Conservation (phyloP, 2,113 vertebrate genomes). For the Pagrus major region DNA sequence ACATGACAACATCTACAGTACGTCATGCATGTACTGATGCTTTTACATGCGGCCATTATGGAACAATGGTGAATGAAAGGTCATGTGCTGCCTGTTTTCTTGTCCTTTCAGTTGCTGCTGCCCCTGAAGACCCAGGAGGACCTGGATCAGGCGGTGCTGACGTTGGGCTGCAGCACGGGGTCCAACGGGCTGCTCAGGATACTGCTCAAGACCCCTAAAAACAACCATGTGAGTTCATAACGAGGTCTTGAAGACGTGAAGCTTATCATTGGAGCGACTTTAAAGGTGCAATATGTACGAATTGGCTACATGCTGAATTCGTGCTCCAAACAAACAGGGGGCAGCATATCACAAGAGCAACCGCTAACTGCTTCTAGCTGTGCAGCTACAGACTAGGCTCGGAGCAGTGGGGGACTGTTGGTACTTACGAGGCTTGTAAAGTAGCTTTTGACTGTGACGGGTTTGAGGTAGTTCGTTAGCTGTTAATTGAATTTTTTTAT, state of each 20-base stretch:
- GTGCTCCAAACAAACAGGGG: too few species aligned
- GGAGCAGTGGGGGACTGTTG: too few species aligned
- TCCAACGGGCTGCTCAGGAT: constrained; percentile 89
- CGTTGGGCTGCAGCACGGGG: constrained; percentile 84
- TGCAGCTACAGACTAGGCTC: too few species aligned
- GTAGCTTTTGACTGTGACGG: too few species aligned
- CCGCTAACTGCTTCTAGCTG: too few species aligned
- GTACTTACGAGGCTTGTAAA: too few species aligned
- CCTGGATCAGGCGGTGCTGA: constrained; percentile 89
- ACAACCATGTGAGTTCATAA: constrained; percentile 88
- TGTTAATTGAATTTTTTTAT: too few species aligned
- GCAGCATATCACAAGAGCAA: too few species aligned
- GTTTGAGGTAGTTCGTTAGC: too few species aligned
- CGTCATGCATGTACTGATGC: constrained; percentile 7
- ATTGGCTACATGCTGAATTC: too few species aligned
- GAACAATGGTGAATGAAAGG: constrained; percentile 46
- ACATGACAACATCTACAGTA: background rate
- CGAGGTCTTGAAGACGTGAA: background rate
- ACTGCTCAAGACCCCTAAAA: constrained; percentile 90
- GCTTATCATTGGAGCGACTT: background rate
- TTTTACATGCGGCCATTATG: constrained; percentile 3
- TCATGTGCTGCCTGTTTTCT: constrained; percentile 57
- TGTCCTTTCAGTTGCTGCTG: constrained; percentile 85
- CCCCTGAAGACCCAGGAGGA: constrained; percentile 93
- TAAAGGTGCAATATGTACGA: too few species aligned